Conservation (phyloP, 2,888 invertebrate species). For the Sicus ferrugineus region DNA sequence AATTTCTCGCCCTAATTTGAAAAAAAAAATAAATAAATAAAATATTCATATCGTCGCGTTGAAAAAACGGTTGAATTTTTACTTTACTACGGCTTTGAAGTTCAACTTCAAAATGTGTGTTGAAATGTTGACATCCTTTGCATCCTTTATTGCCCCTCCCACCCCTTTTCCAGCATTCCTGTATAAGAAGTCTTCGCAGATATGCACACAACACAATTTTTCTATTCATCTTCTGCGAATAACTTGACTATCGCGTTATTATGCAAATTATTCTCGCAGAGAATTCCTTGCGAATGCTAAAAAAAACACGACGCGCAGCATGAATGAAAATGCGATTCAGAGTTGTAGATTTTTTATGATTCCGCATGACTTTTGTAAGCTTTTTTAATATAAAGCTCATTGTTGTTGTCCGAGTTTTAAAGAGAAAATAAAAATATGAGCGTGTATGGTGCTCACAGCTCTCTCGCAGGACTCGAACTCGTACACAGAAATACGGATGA, state of each 20-base stretch:
- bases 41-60: too few relatives aligned
- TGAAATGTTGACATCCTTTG: slow-evolving; percentile 1
- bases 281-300: slow-evolving; percentile 3
- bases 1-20: too few relatives aligned
- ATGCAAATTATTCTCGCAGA: slow-evolving; percentile 30
- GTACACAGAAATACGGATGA: too few relatives aligned
- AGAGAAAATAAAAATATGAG: too few relatives aligned
- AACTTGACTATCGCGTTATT: slow-evolving; percentile 6
- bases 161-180: background rate
- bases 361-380: slow-evolving; percentile 21
- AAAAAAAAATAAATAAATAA: too few relatives aligned
- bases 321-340: background rate
- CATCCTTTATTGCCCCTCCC: background rate
- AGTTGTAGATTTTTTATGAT: background rate
- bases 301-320: background rate
- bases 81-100: background rate
- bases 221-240: slow-evolving; percentile 1
- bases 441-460: too few relatives aligned
- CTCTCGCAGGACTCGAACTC: too few relatives aligned
- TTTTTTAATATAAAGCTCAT: background rate
- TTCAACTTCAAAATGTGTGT: background rate
- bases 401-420: too few relatives aligned
- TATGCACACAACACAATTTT: too few relatives aligned
- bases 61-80: background rate
- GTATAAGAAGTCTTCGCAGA: background rate